These are phyloP conservation scores for Plectropomus leopardus DNA, from an alignment of 2,113 vertebrate genomes.

Conservation along the genomic window DNA sequence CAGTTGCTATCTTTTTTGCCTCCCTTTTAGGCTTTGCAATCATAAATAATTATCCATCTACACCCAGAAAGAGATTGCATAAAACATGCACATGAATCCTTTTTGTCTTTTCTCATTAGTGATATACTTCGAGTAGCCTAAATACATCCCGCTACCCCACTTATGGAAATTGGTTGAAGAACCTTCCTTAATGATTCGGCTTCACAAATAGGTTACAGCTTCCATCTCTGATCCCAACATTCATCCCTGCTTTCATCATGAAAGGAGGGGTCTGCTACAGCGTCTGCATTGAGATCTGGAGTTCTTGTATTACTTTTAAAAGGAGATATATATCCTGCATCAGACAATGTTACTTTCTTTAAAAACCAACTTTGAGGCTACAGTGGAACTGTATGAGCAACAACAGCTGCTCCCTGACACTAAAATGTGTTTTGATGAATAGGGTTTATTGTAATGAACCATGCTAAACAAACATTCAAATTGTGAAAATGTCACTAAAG, in stretches of 20 bases:
- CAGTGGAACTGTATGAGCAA: constrained; percentile 7
- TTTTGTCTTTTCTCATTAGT: constrained; percentile 89
- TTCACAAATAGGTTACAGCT: constrained; percentile 76
- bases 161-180: constrained; percentile 84
- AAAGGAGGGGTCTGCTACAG: constrained; percentile 53
- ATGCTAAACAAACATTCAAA: background rate
- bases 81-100: constrained; percentile 86
- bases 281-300: constrained; percentile 23
- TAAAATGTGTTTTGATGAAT: background rate
- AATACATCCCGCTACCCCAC: constrained; percentile 85
- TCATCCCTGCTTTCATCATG: constrained; percentile 63
- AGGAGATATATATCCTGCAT: constrained; percentile 6
- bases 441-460: background rate
- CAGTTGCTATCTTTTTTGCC: constrained; percentile 74
- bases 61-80: constrained; percentile 86
- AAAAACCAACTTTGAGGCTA: constrained; percentile 19
- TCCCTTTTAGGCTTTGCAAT: constrained; percentile 84
- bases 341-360: constrained; percentile 38
- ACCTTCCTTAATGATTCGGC: constrained; percentile 75
- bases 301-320: constrained; percentile 44
- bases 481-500: background rate
- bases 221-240: constrained; percentile 65
- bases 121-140: constrained; percentile 84
- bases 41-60: constrained; percentile 88
- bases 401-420: constrained; percentile 3